Conservation (phyloP, 53 echinoderm and acorn worm genomes). For the Astropecten irregularis region DNA sequence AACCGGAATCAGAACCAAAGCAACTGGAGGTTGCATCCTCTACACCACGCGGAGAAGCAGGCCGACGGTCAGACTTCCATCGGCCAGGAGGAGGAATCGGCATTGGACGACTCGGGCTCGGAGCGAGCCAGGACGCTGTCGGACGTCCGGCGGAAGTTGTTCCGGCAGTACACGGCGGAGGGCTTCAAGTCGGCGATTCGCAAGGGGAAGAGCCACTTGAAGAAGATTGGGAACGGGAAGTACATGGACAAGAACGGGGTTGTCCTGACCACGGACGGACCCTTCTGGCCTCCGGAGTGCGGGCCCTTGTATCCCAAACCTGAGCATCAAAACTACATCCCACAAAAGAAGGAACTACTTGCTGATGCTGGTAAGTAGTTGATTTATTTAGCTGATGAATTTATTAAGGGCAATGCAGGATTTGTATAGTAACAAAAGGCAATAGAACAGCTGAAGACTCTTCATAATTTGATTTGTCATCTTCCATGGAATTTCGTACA, state of each 20-base stretch:
- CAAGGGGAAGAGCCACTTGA: slow-evolving; percentile 73
- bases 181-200: slow-evolving; percentile 78
- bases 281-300: slow-evolving; percentile 97
- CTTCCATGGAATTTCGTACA: too few species aligned
- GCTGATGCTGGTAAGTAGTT: slow-evolving; percentile 76
- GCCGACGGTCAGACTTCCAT: slow-evolving; percentile 12
- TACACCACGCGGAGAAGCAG: slow-evolving; percentile 9
- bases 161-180: slow-evolving; percentile 81
- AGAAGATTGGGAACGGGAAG: slow-evolving; percentile 80
- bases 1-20: background rate
- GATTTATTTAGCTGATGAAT: too few species aligned
- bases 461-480: too few species aligned
- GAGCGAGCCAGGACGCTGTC: slow-evolving; percentile 50
- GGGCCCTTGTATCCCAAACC: slow-evolving; percentile 93
- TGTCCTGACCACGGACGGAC: slow-evolving; percentile 84
- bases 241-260: slow-evolving; percentile 93
- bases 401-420: too few species aligned
- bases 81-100: background rate
- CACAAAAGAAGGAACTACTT: slow-evolving; percentile 70
- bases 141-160: slow-evolving; percentile 71
- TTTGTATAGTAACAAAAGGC: too few species aligned
- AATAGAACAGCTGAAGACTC: too few species aligned
- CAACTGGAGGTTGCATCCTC: slow-evolving; percentile 2
- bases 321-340: slow-evolving; percentile 64
- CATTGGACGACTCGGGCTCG: slow-evolving; percentile 18